Percentiles rank a stretch among this genome's conserved stretches.
These are phyloP conservation scores for Digitonthophagus gazella DNA, from an alignment of 2,888 invertebrate species.

Conservation along the genomic window DNA sequence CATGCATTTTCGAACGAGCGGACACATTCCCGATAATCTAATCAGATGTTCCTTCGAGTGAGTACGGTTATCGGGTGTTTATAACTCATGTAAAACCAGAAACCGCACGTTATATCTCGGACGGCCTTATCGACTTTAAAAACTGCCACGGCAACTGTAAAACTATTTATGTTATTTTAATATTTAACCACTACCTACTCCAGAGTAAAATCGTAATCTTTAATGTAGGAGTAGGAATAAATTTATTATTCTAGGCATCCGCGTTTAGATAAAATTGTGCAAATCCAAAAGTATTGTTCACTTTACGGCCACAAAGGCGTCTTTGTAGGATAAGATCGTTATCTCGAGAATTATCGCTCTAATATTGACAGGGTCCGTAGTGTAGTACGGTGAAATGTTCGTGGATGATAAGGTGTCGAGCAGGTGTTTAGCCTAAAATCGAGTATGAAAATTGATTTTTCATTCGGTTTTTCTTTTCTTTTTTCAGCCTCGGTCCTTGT, in stretches of 20 bases:
- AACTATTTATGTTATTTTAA: background rate
- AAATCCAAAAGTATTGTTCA: background rate
- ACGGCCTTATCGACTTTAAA: background rate
- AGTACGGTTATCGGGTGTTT: background rate
- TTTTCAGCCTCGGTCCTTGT: slow-evolving; percentile 86
- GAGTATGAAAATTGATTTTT: background rate
- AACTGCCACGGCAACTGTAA: background rate
- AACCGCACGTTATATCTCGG: background rate
- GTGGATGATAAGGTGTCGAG: slow-evolving; percentile 11
- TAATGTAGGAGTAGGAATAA: background rate
- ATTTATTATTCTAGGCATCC: background rate
- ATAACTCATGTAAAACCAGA: background rate
- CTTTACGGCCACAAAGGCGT: slow-evolving; percentile 3
- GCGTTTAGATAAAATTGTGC: background rate
- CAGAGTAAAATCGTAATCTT: background rate
- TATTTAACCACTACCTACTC: background rate
- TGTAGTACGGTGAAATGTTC: slow-evolving; percentile 17
- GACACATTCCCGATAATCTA: background rate
- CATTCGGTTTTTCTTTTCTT: slow-evolving; percentile 36
- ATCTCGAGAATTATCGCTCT: slow-evolving; percentile 18
- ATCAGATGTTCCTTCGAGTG: background rate
- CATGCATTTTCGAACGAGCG: background rate
- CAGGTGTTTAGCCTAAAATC: slow-evolving; percentile 20
- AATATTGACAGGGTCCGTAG: slow-evolving; percentile 15
- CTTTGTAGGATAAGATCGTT: slow-evolving; percentile 19